phyloP scores from a whole-genome alignment of 2,113 vertebrate genomes.

The Aegithalos caudatus region DNA sequence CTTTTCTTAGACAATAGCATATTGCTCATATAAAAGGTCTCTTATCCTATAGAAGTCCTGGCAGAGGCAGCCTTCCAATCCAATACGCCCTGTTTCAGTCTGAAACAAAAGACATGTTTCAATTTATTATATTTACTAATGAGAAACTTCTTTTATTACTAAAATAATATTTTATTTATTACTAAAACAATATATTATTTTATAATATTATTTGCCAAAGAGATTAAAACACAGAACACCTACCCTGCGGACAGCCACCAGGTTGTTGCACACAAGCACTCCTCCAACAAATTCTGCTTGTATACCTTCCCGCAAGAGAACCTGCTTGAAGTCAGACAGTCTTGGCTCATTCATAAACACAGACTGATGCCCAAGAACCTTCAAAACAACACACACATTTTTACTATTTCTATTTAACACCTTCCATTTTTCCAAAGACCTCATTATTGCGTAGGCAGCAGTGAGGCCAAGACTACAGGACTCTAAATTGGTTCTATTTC shows the following conservation, averaged over 20 bases:
- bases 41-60: conserved; percentile 98
- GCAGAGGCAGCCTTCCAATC: conserved; percentile 96
- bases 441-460: not conserved
- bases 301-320: conserved; percentile 93
- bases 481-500: not conserved
- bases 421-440: not conserved
- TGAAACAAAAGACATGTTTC: conserved; percentile 67
- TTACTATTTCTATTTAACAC: not conserved
- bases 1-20: conserved; percentile 87
- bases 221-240: conserved; percentile 41
- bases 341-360: conserved; percentile 99
- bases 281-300: conserved; percentile 98
- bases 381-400: not conserved
- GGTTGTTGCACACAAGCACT: conserved; percentile 96
- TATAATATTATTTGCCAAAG: not conserved
- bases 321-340: conserved; percentile 98
- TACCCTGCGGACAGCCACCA: conserved; percentile 97
- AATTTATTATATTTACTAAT: not conserved
- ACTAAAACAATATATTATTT: not conserved
- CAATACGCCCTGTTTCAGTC: conserved; percentile 97
- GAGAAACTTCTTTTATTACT: not conserved
- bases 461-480: not conserved
- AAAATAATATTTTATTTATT: not conserved
- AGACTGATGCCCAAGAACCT: conserved; percentile 95
- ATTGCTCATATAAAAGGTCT: conserved; percentile 97